These are phyloP conservation scores for Hypena proboscidalis DNA, from an alignment of 2,888 invertebrate species.

Conservation along the genomic window DNA sequence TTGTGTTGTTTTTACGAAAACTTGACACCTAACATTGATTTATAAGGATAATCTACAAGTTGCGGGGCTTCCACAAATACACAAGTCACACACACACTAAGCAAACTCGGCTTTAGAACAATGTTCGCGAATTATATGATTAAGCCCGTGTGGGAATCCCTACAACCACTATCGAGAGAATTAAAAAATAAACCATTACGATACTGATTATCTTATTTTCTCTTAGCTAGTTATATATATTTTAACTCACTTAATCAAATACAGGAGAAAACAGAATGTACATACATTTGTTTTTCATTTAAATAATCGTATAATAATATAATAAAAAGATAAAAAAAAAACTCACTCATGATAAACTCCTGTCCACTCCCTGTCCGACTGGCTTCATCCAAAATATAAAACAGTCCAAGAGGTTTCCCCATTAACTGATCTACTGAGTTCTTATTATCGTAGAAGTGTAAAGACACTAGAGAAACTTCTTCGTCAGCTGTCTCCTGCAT, in stretches of 20 bases:
- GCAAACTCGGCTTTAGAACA: no score
- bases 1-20: no score
- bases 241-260: not conserved
- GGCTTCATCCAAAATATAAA: conserved; percentile 95
- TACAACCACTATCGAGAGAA: no score
- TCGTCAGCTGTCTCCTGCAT: conserved; percentile 93
- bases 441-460: conserved; percentile 95
- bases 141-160: no score
- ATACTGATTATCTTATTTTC: not conserved
- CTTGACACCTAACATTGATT: no score
- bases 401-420: conserved; percentile 92
- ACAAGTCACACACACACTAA: no score
- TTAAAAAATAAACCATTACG: no score
- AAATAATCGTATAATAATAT: not conserved
- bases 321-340: not conserved
- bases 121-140: no score
- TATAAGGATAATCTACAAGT: no score
- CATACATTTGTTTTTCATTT: not conserved
- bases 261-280: no score
- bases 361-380: conserved; percentile 90
- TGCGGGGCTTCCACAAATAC: no score
- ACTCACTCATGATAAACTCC: conserved; percentile 89
- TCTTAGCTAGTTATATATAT: not conserved
- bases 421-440: conserved; percentile 94
- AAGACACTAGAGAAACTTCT: conserved; percentile 88